These are phyloP conservation scores for Chaitophorus viminalis DNA, from an alignment of 2,888 invertebrate species.

Conservation along the genomic window DNA sequence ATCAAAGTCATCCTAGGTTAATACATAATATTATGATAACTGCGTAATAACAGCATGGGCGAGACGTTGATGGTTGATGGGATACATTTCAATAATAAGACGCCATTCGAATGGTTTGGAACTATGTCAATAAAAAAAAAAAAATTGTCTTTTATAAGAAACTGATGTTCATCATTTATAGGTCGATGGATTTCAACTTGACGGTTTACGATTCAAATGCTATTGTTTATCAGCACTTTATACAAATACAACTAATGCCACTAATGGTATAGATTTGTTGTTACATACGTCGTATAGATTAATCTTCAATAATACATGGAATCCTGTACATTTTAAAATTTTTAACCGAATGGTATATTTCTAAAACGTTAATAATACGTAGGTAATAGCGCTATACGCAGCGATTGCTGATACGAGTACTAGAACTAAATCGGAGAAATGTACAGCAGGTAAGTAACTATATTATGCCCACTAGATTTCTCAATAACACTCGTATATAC, in stretches of 20 bases:
- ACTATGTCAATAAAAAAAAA: constrained; percentile 9
- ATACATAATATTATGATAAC: constrained; percentile 3
- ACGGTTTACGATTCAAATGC: neutral
- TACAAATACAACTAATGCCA: too few species aligned
- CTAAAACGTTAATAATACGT: too few species aligned
- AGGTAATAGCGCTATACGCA: too few species aligned
- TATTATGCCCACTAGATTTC: neutral
- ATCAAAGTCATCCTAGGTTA: constrained; percentile 3
- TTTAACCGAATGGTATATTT: too few species aligned
- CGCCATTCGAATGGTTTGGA: constrained; percentile 1
- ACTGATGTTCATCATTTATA: neutral
- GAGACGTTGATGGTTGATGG: neutral
- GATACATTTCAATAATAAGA: constrained; percentile 40
- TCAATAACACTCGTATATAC: neutral
- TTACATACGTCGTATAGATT: too few species aligned
- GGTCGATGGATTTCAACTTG: neutral
- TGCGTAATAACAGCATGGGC: constrained; percentile 7
- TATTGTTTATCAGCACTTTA: neutral
- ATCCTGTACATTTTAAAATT: neutral
- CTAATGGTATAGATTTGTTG: too few species aligned
- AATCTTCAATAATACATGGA: too few species aligned
- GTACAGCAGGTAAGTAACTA: neutral
- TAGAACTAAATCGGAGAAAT: too few species aligned
- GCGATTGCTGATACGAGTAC: too few species aligned
- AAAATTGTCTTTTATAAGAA: neutral